Evolutionary conservation across 2,113 vertebrate species (phyloP), one percentile per base, ranked within the genome.

Genomic region (Cyanoderma ruficeps): DNA sequence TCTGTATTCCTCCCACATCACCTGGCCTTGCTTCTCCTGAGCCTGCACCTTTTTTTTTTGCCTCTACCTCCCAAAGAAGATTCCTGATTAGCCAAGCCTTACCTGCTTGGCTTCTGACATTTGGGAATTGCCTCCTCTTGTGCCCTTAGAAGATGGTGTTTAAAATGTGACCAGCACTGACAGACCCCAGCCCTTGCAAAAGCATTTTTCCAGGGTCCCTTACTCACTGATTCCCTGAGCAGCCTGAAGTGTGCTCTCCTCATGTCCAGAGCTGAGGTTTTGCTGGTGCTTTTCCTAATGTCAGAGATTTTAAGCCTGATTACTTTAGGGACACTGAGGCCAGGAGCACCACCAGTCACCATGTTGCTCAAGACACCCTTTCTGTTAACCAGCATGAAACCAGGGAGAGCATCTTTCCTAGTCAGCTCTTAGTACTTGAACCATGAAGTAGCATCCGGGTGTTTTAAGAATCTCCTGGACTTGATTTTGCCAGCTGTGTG

Each of bases 171-270:
- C 10, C 50, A 56, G 42, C n/a, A n/a, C 15, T 64, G 59, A 56
- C 2, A 4, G 22, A 22, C 3, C 6, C 19, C 41, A 64, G 41
- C 19, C n/a, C 2, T 10, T n/a, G 15, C 7, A 23, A 4, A 37
- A 64, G 28, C 39, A 22, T 72, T 72, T 72, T 63, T 8, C 10
- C 15, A 28, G 49, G 20, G 27, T 37, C 27, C 18, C 12, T 47
- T 39, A 6, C 28, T 64, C 14, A 39, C 28, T 37, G 7, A 14
- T 46, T 55, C 18, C 28, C 23, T 47, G 41, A 47, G 28, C 33
- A 76, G 14, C 35, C 30, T 42, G 52, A 16, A 44, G 9, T 30
- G 47, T 87, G 23, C 30, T 65, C 50, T 56, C 13, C 30, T 50
- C 25, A 17, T 6, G 3, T 42, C 20, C 20, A 76, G 61, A 59